Conservation (phyloP, 2,797 vertebrate genomes). For the Typhlichthys subterraneus region DNA sequence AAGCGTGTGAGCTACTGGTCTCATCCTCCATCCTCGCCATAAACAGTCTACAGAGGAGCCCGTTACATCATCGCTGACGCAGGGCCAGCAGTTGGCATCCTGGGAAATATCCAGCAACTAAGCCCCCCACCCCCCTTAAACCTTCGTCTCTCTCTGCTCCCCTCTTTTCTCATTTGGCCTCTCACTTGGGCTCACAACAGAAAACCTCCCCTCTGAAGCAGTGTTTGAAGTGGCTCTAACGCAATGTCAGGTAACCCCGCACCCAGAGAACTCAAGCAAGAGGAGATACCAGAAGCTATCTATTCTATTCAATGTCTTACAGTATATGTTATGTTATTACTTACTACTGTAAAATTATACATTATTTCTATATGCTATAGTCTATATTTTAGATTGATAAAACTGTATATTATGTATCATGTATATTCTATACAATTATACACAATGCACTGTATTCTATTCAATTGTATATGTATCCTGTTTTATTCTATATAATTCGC, state of each 20-base stretch:
- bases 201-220: slow-evolving; percentile 2
- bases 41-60: slow-evolving; percentile 31
- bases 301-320: background rate
- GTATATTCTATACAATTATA: no score
- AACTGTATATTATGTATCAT: background rate
- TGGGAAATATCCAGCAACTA: slow-evolving; percentile 20
- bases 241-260: slow-evolving; percentile 23
- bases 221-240: slow-evolving; percentile 12
- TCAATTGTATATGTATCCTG: no score
- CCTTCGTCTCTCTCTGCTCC: background rate
- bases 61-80: slow-evolving; percentile 62
- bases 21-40: no score
- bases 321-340: background rate
- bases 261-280: slow-evolving; percentile 33
- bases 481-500: no score
- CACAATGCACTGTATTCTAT: no score
- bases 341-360: background rate
- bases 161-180: background rate
- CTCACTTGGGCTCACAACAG: background rate
- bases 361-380: background rate
- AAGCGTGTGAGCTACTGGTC: background rate
- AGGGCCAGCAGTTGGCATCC: slow-evolving; percentile 44
- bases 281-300: slow-evolving; percentile 14
- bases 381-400: no score
- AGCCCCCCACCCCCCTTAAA: background rate